Evolutionary conservation across 2,797 vertebrate genomes (phyloP), one percentile per base, ranked within the genome.

Genomic region (Xiphorhynchus erythropygius): DNA sequence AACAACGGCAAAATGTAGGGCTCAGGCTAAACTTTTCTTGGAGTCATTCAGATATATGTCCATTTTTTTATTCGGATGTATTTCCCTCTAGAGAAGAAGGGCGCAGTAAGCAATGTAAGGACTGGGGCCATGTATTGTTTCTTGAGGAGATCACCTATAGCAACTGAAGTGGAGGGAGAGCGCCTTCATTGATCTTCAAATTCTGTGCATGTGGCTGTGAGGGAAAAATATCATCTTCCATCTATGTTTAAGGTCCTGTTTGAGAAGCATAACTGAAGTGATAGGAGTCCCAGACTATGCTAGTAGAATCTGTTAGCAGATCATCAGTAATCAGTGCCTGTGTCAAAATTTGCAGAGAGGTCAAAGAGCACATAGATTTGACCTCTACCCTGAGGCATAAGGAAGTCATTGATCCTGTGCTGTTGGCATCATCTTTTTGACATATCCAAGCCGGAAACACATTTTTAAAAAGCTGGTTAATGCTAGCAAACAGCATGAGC

Each of bases 331-430:
- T 81, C 82, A 52, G 83, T 37, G 39, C 37, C 89, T 44, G 32
- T 78, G 87, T 92, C 70, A 87, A 87, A 91, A 93, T 69, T 71
- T 60, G 49, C 42, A 68, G 74, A 30, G 47, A 77, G 65, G 88
- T 87, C 87, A 89, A 84, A 92, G 59, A 87, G 15, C 16, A 1
- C 77, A 93, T 59, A 77, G 84, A 77, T 94, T 92, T 95, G 79
- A 95, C 84, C 76, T 90, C 57, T 73, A 9, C 56, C 47, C 62
- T 47, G 49, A 88, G 67, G 69, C 73, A 76, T 49, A 70, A 77
- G 87, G 78, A 88, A 82, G 42, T 62, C 56, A 90, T 90, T 85
- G 80, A 94, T 96, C 81, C 75, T 73, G 21, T 88, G 67, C 84
- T 91, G 52, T 89, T 90, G 68, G 59, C 69, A 68, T 82, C 44